phyloP scores from a whole-genome alignment of 2,888 invertebrate species.

The Serrognathus titanus region DNA sequence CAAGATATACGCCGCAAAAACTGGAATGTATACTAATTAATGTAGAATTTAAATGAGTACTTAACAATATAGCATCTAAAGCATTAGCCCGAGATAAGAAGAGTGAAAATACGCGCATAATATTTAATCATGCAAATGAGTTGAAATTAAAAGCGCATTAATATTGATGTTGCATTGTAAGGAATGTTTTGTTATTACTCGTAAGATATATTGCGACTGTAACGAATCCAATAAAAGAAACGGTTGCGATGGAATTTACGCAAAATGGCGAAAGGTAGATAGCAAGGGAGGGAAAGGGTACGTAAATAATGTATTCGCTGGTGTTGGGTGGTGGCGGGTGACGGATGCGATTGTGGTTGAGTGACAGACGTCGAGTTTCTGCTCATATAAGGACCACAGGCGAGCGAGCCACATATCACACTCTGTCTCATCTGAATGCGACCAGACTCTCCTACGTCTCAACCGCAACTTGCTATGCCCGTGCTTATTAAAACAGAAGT shows the following conservation, averaged over 20 bases:
- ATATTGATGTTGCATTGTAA: background rate
- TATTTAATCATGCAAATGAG: background rate
- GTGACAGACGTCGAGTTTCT: conserved; percentile 44
- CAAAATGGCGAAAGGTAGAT: conserved; percentile 21
- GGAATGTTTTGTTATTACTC: background rate
- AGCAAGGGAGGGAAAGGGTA: conserved; percentile 3
- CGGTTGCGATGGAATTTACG: conserved; percentile 22
- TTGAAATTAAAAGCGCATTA: background rate
- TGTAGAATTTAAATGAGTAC: no score
- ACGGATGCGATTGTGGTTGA: conserved; percentile 47
- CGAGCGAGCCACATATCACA: conserved; percentile 41
- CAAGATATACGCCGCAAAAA: no score
- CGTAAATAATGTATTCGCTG: conserved; percentile 21
- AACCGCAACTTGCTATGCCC: conserved; percentile 6
- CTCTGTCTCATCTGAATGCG: conserved; percentile 30
- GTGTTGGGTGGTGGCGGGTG: conserved; percentile 30
- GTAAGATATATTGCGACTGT: background rate
- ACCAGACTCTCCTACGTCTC: conserved; percentile 6
- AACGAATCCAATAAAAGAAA: conserved; percentile 15
- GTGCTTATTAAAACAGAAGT: conserved; percentile 31
- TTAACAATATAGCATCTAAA: no score
- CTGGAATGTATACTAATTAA: no score
- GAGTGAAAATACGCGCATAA: no score
- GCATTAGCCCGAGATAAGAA: no score
- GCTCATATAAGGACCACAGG: conserved; percentile 44